Conservation (phyloP, 2,113 vertebrate genomes). For the Plecturocebus donacophilus region DNA sequence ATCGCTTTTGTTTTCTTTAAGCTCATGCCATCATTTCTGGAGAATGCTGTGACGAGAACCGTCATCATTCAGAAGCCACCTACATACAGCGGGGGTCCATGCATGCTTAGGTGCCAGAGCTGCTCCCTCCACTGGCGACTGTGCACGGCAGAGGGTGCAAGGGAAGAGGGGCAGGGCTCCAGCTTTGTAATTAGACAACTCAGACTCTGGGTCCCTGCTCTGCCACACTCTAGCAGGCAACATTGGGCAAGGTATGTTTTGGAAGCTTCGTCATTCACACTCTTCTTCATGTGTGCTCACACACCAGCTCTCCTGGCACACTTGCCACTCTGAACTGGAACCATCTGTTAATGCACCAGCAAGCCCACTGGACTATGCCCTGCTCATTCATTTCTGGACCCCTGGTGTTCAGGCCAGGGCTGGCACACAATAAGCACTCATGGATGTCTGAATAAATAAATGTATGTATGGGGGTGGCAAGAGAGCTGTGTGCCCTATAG, state of each 20-base stretch:
- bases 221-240: background rate
- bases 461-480: background rate
- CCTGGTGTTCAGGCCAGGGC: too few relatives aligned
- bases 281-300: background rate
- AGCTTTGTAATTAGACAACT: background rate
- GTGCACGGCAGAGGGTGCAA: fast-evolving
- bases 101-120: background rate
- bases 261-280: background rate
- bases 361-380: background rate
- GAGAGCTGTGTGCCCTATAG: background rate
- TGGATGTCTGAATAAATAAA: background rate
- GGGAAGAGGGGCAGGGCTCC: background rate
- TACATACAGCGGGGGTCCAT: background rate
- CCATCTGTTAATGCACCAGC: background rate
- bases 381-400: background rate
- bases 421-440: background rate
- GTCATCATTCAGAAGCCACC: background rate
- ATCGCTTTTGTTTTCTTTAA: background rate
- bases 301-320: background rate
- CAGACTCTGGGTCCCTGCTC: background rate
- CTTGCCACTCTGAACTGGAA: background rate
- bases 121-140: background rate
- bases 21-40: background rate
- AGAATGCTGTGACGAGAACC: background rate
- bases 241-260: background rate